These are phyloP conservation scores for Pseudomyrmex gracilis DNA, from an alignment of 1,140 invertebrate genomes.

Conservation along the genomic window DNA sequence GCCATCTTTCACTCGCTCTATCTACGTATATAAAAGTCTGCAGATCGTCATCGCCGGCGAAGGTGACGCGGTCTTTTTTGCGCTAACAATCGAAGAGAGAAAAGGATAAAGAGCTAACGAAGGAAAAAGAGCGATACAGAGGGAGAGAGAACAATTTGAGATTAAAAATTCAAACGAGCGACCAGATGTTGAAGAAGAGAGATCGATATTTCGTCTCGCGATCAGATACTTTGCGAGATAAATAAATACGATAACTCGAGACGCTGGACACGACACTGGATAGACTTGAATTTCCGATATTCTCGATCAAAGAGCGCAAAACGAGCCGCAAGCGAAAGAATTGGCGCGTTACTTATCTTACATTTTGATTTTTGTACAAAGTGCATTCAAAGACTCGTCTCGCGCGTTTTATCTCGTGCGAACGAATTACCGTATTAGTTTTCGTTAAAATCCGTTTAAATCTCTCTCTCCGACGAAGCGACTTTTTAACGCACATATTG, in stretches of 20 bases:
- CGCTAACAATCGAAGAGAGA: conserved; percentile 49
- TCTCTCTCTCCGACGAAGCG: neutral
- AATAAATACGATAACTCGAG: conserved; percentile 34
- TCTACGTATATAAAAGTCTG: conserved; percentile 57
- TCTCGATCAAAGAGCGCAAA: conserved; percentile 5
- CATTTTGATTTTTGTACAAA: conserved; percentile 47
- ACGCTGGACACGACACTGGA: neutral
- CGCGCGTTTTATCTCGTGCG: neutral
- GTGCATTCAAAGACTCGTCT: neutral
- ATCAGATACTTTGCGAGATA: conserved; percentile 12
- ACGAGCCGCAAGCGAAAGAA: neutral
- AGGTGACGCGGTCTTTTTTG: conserved; percentile 9
- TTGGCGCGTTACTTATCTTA: conserved; percentile 22
- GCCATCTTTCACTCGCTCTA: neutral
- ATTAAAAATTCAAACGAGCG: conserved; percentile 21
- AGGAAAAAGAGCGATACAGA: conserved; percentile 43
- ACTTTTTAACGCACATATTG: neutral
- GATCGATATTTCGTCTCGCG: neutral
- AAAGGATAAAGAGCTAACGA: conserved; percentile 49
- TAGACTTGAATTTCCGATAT: neutral
- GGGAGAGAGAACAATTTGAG: conserved; percentile 32
- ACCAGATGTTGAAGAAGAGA: conserved; percentile 17
- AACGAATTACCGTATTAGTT: conserved; percentile 14
- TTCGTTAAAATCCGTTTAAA: neutral
- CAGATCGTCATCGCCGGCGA: conserved; percentile 20